Evolutionary conservation across 2,797 vertebrate species (phyloP).

Genomic region (Pogoniulus pusillus): DNA sequence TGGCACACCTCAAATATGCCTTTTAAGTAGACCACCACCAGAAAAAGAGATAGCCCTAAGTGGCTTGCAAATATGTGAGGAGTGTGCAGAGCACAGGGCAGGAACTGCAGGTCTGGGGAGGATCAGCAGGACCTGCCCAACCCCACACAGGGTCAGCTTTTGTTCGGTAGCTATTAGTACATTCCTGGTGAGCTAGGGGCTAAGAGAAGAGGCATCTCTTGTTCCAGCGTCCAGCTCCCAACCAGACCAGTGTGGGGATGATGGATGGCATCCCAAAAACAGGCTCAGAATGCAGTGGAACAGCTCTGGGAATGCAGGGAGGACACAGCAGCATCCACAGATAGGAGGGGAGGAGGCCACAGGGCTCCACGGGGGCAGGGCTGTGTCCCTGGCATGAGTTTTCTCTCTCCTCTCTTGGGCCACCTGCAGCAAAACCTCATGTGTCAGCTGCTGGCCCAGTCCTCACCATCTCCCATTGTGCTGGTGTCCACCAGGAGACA

Average conservation of each 20-base stretch:
- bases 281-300: background rate
- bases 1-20: background rate
- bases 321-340: background rate
- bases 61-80: background rate
- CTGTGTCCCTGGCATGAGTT: background rate
- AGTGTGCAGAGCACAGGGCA: background rate
- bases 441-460: background rate
- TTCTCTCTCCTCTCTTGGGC: background rate
- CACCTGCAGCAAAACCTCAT: background rate
- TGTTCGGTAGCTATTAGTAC: constrained; percentile 68
- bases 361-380: background rate
- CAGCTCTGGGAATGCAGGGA: constrained; percentile 52
- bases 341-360: background rate
- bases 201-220: constrained; percentile 41
- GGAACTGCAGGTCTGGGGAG: constrained; percentile 12
- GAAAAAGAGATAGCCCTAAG: background rate
- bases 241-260: constrained; percentile 39
- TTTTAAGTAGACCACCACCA: background rate
- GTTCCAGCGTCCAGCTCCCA: constrained; percentile 67
- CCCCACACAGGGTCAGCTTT: constrained; percentile 46
- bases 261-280: constrained; percentile 11
- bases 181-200: constrained; percentile 69
- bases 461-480: background rate
- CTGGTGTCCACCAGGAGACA: background rate
- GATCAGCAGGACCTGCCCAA: background rate